Conservation (phyloP, 2,113 vertebrate genomes). For the Piprites chloris region DNA sequence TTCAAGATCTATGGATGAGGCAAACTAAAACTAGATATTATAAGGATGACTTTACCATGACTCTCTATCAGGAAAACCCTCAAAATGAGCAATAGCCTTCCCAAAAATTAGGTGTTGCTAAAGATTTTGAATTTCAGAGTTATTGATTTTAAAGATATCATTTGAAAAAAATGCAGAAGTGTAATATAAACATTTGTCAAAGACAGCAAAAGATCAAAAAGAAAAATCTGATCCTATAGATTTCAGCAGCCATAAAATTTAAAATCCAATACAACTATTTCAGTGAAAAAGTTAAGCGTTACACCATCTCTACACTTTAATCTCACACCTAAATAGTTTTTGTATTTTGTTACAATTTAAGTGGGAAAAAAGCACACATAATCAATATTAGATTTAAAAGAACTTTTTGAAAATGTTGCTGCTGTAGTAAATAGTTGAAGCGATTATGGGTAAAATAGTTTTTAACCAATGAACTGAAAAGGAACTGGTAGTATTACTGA, state of each 20-base stretch:
- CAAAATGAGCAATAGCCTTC: slow-evolving; percentile 21
- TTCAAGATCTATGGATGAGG: not conserved
- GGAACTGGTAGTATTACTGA: slow-evolving; percentile 36
- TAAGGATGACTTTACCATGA: slow-evolving; percentile 8
- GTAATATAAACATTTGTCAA: slow-evolving; percentile 63
- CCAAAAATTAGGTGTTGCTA: slow-evolving; percentile 1
- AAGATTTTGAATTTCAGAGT: slow-evolving; percentile 32
- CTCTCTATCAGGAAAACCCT: not conserved
- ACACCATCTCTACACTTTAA: slow-evolving; percentile 58
- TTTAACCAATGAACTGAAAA: slow-evolving; percentile 63
- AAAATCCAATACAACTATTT: slow-evolving; percentile 66
- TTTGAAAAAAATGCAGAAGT: slow-evolving; percentile 32
- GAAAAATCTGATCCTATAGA: slow-evolving; percentile 39
- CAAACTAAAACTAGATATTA: not conserved
- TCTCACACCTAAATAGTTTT: slow-evolving; percentile 70
- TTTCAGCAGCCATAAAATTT: slow-evolving; percentile 55
- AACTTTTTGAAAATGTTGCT: slow-evolving; percentile 44
- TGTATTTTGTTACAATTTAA: slow-evolving; percentile 66
- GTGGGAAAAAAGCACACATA: slow-evolving; percentile 56
- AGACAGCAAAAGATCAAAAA: slow-evolving; percentile 38
- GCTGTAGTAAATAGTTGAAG: slow-evolving; percentile 48
- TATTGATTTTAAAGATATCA: slow-evolving; percentile 47
- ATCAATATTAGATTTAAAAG: slow-evolving; percentile 64
- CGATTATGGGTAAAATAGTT: slow-evolving; percentile 56
- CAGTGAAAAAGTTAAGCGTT: slow-evolving; percentile 62